Conservation (phyloP, 2,797 vertebrate species). For the Percopsis omiscomaycus region DNA sequence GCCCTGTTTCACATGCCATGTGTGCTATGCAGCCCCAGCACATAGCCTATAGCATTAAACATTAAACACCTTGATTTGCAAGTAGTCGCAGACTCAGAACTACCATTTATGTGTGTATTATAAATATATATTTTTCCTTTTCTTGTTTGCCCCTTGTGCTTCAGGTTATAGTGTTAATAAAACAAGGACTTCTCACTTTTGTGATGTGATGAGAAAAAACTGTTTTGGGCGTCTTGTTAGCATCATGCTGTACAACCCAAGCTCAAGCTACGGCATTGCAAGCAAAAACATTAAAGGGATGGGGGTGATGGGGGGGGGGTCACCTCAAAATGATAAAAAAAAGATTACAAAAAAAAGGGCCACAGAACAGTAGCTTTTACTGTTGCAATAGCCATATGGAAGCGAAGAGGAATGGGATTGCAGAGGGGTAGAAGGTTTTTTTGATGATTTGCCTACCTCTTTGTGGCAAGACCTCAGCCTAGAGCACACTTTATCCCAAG, state of each 20-base stretch:
- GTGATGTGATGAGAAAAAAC: too few relatives aligned
- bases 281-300: not conserved
- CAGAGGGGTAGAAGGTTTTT: slow-evolving; percentile 54
- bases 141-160: not conserved
- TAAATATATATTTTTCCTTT: not conserved
- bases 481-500: slow-evolving; percentile 76
- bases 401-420: slow-evolving; percentile 52
- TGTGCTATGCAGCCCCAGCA: too few relatives aligned
- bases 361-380: slow-evolving; percentile 14
- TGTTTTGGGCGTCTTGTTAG: not conserved
- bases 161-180: not conserved
- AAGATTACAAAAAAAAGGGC: slow-evolving; percentile 1
- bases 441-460: slow-evolving; percentile 71
- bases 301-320: slow-evolving; percentile 9
- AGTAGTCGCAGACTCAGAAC: too few relatives aligned
- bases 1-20: too few relatives aligned
- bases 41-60: too few relatives aligned
- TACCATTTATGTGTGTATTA: too few relatives aligned
- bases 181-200: too few relatives aligned
- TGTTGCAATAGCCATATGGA: slow-evolving; percentile 43
- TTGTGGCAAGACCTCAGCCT: slow-evolving; percentile 67
- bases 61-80: too few relatives aligned
- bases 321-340: not conserved
- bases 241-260: slow-evolving; percentile 11
- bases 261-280: not conserved